Evolutionary conservation across 2,888 invertebrate species (phyloP), one percentile per base, ranked within the genome.

Genomic region (Nymphalis c-album): DNA sequence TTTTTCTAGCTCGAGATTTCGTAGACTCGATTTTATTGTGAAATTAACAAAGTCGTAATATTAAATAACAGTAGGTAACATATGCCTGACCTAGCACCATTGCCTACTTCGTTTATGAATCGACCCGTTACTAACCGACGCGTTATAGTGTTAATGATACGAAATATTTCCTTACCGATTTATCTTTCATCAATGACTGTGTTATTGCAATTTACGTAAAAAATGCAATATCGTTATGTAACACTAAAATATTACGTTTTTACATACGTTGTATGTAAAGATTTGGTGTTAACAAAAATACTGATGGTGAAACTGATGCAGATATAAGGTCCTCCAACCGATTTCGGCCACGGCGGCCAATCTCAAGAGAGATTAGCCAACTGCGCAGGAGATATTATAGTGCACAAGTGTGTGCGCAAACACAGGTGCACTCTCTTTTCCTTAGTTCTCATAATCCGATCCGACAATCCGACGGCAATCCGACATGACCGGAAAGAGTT

Each of bases 81-180:
- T 70, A 50, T 57, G 61, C 35, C 63, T 70, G 70, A 70, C 70
- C 70, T 70, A 63, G 68, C 64, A 64, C 64, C 40, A 64, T 70
- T 64, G 48, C 70, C 64, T 70, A 68, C 64, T 70, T 70, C 35
- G 59, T 64, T 40, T 64, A 68, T 64, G 47, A 59, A 58, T 62
- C 63, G 48, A 69, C 64, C 60, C 69, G 69, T 60, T 46, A 60
- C 67, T 66, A 63, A 60, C 22, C 58, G 47, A 58, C 59, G 62
- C 46, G 35, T 35, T 59, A 61, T 66, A 48, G 47, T 61, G 60
- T 60, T 61, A 61, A 61, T 65, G 47, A 47, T 65, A 17, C 47
- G 22, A 55, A 35, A 55, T 55, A 61, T 26, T 61, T 61, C 51
- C 61, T 66, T 46, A 18, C 18, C 60, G 40, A 57, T 35, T 57